Evolutionary conservation across 2,888 invertebrate species (phyloP).

Genomic region (Pseudococcus viburni): DNA sequence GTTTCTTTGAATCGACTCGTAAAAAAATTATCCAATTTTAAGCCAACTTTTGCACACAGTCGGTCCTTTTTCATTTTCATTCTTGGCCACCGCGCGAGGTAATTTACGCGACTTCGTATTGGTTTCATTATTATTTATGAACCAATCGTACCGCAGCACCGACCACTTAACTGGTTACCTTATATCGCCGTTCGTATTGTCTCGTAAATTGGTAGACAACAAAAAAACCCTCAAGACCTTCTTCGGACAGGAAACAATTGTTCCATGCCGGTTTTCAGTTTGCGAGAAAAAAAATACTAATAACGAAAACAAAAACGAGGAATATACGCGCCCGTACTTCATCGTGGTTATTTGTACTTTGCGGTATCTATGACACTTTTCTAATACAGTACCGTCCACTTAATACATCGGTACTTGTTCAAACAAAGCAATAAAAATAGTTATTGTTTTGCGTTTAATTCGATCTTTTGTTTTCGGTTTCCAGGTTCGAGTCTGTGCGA

Average conservation of each 20-base stretch:
- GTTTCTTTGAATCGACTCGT: background rate
- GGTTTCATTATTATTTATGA: conserved; percentile 38
- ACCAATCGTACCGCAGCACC: background rate
- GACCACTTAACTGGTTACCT: conserved; percentile 15
- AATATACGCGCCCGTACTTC: background rate
- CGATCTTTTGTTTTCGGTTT: conserved; percentile 34
- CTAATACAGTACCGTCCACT: background rate
- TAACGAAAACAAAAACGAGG: background rate
- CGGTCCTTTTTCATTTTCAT: background rate
- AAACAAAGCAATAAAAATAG: conserved; percentile 53
- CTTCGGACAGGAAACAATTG: background rate
- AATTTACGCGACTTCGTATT: conserved; percentile 19
- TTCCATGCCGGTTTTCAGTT: background rate
- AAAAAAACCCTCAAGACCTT: background rate
- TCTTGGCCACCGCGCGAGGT: background rate
- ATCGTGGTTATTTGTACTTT: conserved; percentile 36
- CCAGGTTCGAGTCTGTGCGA: background rate
- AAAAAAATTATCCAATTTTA: conserved; percentile 3
- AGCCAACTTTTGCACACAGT: background rate
- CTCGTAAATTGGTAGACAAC: conserved; percentile 28
- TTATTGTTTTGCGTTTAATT: conserved; percentile 46
- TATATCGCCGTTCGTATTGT: background rate
- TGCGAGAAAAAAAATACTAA: background rate
- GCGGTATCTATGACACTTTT: conserved; percentile 43
- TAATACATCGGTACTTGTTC: conserved; percentile 34